Evolutionary conservation across 1,140 invertebrate species (phyloP), one percentile per base, ranked within the genome.

Genomic region (Harlomillsia oculata): DNA sequence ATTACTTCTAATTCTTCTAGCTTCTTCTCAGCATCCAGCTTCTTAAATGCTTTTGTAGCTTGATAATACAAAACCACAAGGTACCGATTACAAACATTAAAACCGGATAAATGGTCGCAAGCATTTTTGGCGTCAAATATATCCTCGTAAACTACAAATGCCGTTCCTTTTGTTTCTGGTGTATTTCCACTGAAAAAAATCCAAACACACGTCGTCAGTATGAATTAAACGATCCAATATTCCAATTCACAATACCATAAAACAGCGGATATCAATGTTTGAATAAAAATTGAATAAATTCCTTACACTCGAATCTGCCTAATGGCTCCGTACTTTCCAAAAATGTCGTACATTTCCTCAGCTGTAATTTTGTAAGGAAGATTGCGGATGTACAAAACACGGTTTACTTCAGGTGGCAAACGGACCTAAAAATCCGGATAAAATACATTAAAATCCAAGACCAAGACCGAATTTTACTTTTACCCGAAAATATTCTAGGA

Each of bases 261-360:
- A 37, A 28, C 8, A 21, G 2, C n/a, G 8, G 20, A 25, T 5
- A 9, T 48, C 26, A 28, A 29, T 16, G 1, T 28, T 29, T 28
- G 26, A 3, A 49, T 1, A 1, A 29, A 45, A 51, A 63, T 44
- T 56, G 28, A 26, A 34, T 43, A 39, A 59, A n/a, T 59, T 69
- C 85, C 89, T 85, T 82, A 95, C 86, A 97, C 88, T 77, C 96
- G 76, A 52, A 99, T 98, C 76, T 99, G 97, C 64, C 96, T 74
- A 54, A 99, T 97, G 14, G 96, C 95, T 69, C 96, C 96, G 77
- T 97, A 99, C 79, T 99, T 99, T 30, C 97, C 96, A 80, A 99
- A 99, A 63, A 99, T 99, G 76, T 99, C 96, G 71, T 99, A 99
- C 96, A 99, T 99, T 82, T 99, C 96, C 77, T 99, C 97, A n/a